Base-by-base conservation (phyloP, 92 coral and sea anemone genomes). In the Diadumene lineata region DNA sequence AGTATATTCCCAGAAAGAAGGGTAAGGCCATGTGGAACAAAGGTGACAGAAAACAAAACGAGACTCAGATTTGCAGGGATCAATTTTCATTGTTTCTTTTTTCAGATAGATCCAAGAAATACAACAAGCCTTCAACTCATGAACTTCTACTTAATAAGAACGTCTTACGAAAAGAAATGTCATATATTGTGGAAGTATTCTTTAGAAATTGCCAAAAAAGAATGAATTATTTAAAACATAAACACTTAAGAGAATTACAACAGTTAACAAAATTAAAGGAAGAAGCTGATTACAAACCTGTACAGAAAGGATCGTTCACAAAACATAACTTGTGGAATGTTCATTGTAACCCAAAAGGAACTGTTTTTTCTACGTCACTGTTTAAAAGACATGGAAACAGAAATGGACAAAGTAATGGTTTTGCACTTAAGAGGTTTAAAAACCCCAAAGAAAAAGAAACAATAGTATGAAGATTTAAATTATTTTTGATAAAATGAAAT, bases 171-270 rank as follows among this genome's bases (percentile, higher is more conserved):
- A 63, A 68, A 10, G 92, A 76, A 19, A 84, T 91, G 97, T 91
- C 97, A 2, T 60, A 56, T 56, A 55, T 91, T 13, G 97, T 91
- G 7, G 48, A 71, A 25, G 72, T 64, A 1, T 91, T 91, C 64
- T 67, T 62, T 60, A 80, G 66, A 7, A 91, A 79, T 74, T 91
- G 92, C 67, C 75, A 77, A 38, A 57, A 50, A 17, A 73, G 69
- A 25, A 85, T 81, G 82, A 73, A 82, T 15, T 56, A 25, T 1
- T 74, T 94, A 11, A 70, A 78, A 29, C 22, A 53, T 48, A 87
- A 87, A 60, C 98, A 94, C 81, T 79, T 64, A 44, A 76, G 68
- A 61, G 97, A 94, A 33, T 69, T 92, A 63, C 79, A 88, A 58
- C 92, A 74, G 19, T 46, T 85, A 57, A 76, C 84, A 0, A 89